These are phyloP conservation scores for Onychomys arenicola DNA, from an alignment of 2,797 vertebrate genomes.

Conservation along the genomic window DNA sequence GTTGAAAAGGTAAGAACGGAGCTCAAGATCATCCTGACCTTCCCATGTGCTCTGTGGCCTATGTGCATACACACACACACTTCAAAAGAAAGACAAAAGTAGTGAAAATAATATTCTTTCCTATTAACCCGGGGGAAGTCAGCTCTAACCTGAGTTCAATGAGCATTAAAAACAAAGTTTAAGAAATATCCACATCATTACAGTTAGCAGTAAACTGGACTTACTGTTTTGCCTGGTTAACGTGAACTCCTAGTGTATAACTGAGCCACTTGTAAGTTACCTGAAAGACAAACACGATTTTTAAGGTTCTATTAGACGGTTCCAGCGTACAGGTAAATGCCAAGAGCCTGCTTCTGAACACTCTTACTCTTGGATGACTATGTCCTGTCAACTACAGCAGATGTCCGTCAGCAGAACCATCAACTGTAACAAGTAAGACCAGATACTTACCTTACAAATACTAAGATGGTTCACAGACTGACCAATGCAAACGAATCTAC, in stretches of 20 bases:
- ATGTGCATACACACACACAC: not conserved
- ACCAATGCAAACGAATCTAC: conserved; percentile 22
- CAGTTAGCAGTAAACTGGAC: conserved; percentile 82
- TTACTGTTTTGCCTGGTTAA: conserved; percentile 98
- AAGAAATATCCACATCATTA: conserved; percentile 47
- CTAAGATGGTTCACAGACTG: not conserved
- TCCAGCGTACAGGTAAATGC: not conserved
- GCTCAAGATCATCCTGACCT: not conserved
- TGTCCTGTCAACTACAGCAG: not conserved
- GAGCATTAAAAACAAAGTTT: conserved; percentile 7
- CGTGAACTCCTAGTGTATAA: conserved; percentile 96
- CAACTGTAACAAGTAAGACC: not conserved
- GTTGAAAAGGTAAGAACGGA: not conserved
- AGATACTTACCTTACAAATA: conserved; percentile 46
- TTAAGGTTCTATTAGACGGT: conserved; percentile 61
- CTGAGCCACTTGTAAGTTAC: conserved; percentile 99
- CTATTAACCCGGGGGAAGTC: conserved; percentile 5
- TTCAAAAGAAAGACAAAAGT: conserved; percentile 29
- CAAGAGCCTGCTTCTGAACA: not conserved
- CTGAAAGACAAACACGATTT: conserved; percentile 84
- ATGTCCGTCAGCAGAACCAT: conserved; percentile 37
- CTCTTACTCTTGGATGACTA: not conserved
- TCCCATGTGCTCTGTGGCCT: not conserved
- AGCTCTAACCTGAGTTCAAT: conserved; percentile 27
- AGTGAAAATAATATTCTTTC: conserved; percentile 55